A percentile compares a stretch with the other conserved stretches of the same genome.
phyloP scores from a whole-genome alignment of 2,888 invertebrate species.

The Petrophora chlorosata region DNA sequence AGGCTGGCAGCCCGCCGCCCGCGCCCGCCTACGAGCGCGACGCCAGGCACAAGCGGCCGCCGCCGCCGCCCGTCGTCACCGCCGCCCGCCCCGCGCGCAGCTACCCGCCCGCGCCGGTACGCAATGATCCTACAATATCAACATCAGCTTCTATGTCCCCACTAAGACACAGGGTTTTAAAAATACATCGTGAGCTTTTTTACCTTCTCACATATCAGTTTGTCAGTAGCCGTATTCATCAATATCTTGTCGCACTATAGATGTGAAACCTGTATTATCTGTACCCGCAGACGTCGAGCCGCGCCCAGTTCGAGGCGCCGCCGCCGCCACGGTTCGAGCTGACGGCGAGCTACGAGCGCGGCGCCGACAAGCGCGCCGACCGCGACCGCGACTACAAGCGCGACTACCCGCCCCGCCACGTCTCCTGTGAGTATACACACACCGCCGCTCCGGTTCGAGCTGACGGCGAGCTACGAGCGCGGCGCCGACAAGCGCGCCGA shows the following conservation, averaged over 20 bases:
- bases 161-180: too few species aligned
- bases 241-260: too few species aligned
- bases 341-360: conserved; percentile 68
- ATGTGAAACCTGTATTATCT: too few species aligned
- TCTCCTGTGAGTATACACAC: conserved; percentile 63
- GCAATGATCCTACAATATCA: too few species aligned
- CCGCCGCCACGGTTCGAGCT: conserved; percentile 84
- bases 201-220: too few species aligned
- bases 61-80: conserved; percentile 64
- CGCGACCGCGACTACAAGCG: conserved; percentile 79
- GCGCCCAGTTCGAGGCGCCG: conserved; percentile 81
- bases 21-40: conserved; percentile 73
- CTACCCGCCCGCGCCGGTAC: too few species aligned
- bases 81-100: not conserved
- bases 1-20: conserved; percentile 68
- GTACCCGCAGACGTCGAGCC: conserved; percentile 58
- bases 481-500: conserved; percentile 25
- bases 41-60: conserved; percentile 66
- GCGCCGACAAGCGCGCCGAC: conserved; percentile 69
- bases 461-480: conserved; percentile 71
- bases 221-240: too few species aligned
- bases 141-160: too few species aligned
- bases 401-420: conserved; percentile 73
- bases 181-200: too few species aligned
- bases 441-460: conserved; percentile 83